These are phyloP conservation scores for Sabellastarte sp. DNA, from an alignment of 2,888 invertebrate genomes.

Conservation along the genomic window DNA sequence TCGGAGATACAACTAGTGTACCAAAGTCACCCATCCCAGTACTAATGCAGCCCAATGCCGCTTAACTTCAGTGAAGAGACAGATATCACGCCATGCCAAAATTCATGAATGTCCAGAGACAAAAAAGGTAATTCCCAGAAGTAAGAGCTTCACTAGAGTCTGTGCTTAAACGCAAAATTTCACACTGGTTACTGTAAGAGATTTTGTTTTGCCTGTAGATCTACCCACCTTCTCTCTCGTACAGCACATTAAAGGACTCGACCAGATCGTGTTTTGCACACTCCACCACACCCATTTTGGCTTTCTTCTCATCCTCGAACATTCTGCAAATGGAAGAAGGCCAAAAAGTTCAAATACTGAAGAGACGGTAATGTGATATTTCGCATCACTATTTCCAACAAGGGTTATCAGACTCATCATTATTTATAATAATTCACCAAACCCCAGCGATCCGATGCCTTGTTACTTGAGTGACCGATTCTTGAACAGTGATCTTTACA, in stretches of 20 bases:
- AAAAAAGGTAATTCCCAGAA: neutral
- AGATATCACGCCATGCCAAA: too few relatives aligned
- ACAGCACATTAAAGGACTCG: constrained; percentile 94
- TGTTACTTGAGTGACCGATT: too few relatives aligned
- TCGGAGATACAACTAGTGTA: too few relatives aligned
- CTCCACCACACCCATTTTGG: constrained; percentile 95
- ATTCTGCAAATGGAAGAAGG: constrained; percentile 26
- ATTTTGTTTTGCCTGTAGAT: too few relatives aligned
- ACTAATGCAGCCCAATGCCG: too few relatives aligned
- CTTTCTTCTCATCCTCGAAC: constrained; percentile 96
- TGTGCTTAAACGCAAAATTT: too few relatives aligned
- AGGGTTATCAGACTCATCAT: neutral
- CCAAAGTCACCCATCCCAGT: too few relatives aligned
- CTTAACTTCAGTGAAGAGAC: too few relatives aligned
- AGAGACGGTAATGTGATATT: neutral
- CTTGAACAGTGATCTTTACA: too few relatives aligned
- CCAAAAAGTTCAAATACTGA: neutral
- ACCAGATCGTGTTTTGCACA: constrained; percentile 97
- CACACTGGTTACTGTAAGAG: neutral
- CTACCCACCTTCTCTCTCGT: constrained; percentile 70
- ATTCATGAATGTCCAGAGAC: too few relatives aligned
- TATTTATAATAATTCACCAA: neutral
- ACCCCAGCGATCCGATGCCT: neutral
- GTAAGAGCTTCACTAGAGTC: too few relatives aligned
- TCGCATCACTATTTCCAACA: too few relatives aligned